These are phyloP conservation scores for Recurvirostra avosetta DNA, from an alignment of 2,113 vertebrate genomes.

Conservation along the genomic window DNA sequence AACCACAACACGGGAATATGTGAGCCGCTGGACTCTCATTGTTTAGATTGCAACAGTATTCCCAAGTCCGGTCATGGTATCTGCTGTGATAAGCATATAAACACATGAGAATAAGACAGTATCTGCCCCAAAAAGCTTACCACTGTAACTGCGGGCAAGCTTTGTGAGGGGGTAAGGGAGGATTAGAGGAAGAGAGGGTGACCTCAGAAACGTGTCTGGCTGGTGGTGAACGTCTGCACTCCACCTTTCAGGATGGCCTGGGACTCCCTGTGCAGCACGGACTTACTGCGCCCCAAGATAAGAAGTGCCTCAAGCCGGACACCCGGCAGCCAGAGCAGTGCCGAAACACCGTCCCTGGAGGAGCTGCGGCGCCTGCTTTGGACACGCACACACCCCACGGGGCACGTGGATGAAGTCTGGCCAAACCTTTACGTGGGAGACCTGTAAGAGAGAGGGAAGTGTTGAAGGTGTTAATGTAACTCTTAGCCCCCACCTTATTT, in stretches of 20 bases:
- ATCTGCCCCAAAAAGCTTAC: background rate
- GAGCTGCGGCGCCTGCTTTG: conserved; percentile 86
- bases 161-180: background rate
- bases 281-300: conserved; percentile 31
- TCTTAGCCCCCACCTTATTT: background rate
- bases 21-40: background rate
- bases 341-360: conserved; percentile 78
- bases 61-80: background rate
- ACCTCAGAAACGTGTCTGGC: background rate
- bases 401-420: conserved; percentile 87
- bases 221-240: background rate
- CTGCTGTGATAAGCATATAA: background rate
- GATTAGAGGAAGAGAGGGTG: background rate
- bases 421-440: conserved; percentile 92
- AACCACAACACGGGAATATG: background rate
- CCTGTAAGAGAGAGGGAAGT: conserved; percentile 79
- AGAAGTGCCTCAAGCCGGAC: background rate
- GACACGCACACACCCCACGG: conserved; percentile 52
- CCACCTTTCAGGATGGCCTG: conserved; percentile 57
- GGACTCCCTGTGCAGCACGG: conserved; percentile 45
- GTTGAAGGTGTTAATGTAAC: background rate
- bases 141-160: background rate
- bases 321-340: background rate
- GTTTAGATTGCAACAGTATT: background rate
- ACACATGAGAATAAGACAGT: background rate